Conservation (phyloP, 1,140 invertebrate species). For the Leptestheria dahalacensis region DNA sequence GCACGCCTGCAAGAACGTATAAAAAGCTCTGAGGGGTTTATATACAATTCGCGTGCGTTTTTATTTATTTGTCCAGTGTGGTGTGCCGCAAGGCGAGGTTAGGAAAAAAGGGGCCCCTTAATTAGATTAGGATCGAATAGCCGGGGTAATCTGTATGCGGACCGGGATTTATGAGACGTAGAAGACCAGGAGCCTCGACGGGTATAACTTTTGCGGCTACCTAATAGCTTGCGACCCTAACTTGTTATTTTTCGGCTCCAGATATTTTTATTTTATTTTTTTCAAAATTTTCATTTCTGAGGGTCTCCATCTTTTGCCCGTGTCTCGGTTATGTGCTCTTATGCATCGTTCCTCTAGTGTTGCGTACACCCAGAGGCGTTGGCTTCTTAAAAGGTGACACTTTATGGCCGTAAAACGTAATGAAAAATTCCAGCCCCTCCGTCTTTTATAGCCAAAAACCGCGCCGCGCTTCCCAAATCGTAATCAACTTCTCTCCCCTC, state of each 20-base stretch:
- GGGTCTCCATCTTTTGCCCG: too few species aligned
- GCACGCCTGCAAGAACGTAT: too few species aligned
- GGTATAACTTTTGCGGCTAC: background rate
- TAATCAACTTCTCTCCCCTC: background rate
- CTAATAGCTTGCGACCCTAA: background rate
- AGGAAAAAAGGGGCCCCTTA: background rate
- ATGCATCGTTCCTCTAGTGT: too few species aligned
- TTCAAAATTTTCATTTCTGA: too few species aligned
- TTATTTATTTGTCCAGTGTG: background rate
- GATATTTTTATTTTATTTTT: too few species aligned
- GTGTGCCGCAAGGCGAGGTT: background rate
- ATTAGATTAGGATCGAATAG: background rate
- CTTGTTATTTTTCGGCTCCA: too few species aligned
- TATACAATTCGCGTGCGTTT: background rate
- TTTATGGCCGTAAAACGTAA: conserved; percentile 8
- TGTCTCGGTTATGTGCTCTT: too few species aligned
- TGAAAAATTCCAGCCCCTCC: conserved; percentile 8
- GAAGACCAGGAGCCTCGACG: background rate
- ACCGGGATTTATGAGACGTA: background rate
- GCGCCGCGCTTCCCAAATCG: background rate
- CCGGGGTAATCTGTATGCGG: background rate
- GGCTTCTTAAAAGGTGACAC: conserved; percentile 5
- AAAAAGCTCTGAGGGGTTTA: background rate
- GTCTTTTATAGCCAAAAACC: background rate
- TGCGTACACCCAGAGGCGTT: background rate